Conservation (phyloP, 2,888 invertebrate species). For the Xylota sylvarum region DNA sequence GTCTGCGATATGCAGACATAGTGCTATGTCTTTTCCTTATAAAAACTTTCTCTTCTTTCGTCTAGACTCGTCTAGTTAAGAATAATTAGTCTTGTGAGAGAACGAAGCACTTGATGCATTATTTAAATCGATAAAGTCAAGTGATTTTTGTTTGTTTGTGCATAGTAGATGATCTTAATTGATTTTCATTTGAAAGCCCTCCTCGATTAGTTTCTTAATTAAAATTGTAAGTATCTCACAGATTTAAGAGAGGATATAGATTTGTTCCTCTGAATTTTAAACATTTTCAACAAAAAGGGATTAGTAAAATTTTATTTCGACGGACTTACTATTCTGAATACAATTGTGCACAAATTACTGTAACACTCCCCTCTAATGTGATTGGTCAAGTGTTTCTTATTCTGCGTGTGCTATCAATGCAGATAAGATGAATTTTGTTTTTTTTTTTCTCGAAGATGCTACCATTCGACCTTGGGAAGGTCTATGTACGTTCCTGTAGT, state of each 20-base stretch:
- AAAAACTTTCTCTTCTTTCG: not conserved
- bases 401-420: not conserved
- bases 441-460: not conserved
- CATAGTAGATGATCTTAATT: not conserved
- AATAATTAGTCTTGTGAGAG: not conserved
- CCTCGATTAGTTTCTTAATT: too few species aligned
- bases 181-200: not conserved
- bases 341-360: not conserved
- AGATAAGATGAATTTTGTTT: not conserved
- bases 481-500: not conserved
- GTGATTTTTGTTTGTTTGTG: conserved; percentile 1
- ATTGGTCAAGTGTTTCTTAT: not conserved
- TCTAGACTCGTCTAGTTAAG: not conserved
- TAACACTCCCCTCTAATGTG: not conserved
- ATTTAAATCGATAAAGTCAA: not conserved
- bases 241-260: too few species aligned
- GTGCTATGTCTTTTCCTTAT: not conserved
- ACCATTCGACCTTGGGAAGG: not conserved
- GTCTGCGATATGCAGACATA: not conserved
- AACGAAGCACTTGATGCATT: not conserved
- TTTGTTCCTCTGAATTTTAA: too few species aligned
- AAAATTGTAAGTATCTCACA: too few species aligned
- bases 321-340: not conserved
- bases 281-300: too few species aligned
- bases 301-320: too few species aligned